A percentile compares a stretch with the other conserved stretches of the same genome.
phyloP scores from a whole-genome alignment of 92 coral and sea anemone genomes.

The Scolanthus callimorphus region DNA sequence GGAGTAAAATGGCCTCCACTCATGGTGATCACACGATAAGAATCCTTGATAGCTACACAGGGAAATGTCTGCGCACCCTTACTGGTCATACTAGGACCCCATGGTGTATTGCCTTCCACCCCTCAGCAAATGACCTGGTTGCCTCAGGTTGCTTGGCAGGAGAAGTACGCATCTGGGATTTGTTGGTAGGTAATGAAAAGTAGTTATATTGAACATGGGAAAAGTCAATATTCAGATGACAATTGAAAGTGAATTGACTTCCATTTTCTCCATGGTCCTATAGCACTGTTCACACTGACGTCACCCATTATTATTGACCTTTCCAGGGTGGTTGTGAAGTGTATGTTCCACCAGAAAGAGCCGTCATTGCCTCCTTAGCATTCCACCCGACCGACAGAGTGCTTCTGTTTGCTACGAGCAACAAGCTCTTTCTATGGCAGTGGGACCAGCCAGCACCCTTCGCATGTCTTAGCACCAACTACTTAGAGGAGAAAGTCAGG shows the following conservation, averaged over 20 bases:
- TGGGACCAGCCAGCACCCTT: conserved; percentile 85
- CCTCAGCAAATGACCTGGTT: conserved; percentile 67
- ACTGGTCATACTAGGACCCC: conserved; percentile 94
- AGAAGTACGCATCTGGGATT: conserved; percentile 90
- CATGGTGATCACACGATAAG: conserved; percentile 95
- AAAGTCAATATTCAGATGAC: background rate
- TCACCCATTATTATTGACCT: background rate
- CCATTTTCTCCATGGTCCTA: too few relatives aligned
- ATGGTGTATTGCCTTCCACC: conserved; percentile 86
- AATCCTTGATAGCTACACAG: conserved; percentile 63
- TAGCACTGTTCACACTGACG: too few relatives aligned
- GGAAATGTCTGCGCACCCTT: conserved; percentile 57
- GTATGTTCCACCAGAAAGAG: conserved; percentile 64
- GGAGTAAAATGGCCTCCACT: conserved; percentile 83
- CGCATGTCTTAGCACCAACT: conserved; percentile 70
- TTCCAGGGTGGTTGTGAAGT: conserved; percentile 65
- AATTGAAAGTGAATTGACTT: too few relatives aligned
- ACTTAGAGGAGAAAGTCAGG: conserved; percentile 82
- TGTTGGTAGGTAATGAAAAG: conserved; percentile 53
- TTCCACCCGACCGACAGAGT: conserved; percentile 85
- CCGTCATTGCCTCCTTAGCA: conserved; percentile 82
- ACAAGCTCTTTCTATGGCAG: conserved; percentile 82
- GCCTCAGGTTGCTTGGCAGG: conserved; percentile 98
- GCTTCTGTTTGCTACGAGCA: conserved; percentile 79
- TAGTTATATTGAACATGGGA: background rate